Base-by-base conservation (phyloP, 2,797 vertebrate genomes). In the Orestias chungarensis region DNA sequence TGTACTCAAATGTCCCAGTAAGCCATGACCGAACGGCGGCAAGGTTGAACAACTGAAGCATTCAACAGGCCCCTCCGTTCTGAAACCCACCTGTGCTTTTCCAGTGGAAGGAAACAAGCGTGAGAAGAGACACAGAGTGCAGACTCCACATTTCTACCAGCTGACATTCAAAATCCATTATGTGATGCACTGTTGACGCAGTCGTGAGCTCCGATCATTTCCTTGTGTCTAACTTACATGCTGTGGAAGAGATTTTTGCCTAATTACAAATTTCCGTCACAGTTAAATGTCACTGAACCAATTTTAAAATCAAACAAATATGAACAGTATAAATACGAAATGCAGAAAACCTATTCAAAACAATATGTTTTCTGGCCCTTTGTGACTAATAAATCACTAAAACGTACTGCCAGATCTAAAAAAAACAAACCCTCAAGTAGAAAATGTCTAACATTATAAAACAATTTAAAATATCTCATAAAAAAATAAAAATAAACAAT, bases 161-260 rank as follows among this genome's bases (percentile, higher is more conserved):
- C 55, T 59, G 31, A 59, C 55, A 59, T 59, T 59, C 35, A 35
- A 59, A 59, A 35, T 9, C 31, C 55, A 35, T 59, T 59, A 23
- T 17, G 27, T 35, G 55, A 35, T 33, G 29, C 23, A 23, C 31
- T 11, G 55, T 31, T 59, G 55, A 59, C 23, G 31, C 55, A 59
- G 31, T 5, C 29, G 8, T 59, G 55, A 59, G 35, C 55, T 59
- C 23, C 35, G 31, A 23, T 59, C 55, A 11, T 59, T 35, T 35
- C 12, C 31, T 17, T 2, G 18, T 20, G 55, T 33, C 29, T 59
- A 33, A 59, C 33, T 17, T 57, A 1, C 3, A 57, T 11, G 3
- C 55, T 35, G 17, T 59, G 29, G 31, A 35, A 59, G 20, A 59
- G 9, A 59, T 20, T 35, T 59, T 11, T 2, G 1, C 31, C 33